Percentiles rank a stretch among this genome's conserved stretches.
Evolutionary conservation across 92 coral and sea anemone genomes (phyloP).

Genomic region (Heliopora coerulea): DNA sequence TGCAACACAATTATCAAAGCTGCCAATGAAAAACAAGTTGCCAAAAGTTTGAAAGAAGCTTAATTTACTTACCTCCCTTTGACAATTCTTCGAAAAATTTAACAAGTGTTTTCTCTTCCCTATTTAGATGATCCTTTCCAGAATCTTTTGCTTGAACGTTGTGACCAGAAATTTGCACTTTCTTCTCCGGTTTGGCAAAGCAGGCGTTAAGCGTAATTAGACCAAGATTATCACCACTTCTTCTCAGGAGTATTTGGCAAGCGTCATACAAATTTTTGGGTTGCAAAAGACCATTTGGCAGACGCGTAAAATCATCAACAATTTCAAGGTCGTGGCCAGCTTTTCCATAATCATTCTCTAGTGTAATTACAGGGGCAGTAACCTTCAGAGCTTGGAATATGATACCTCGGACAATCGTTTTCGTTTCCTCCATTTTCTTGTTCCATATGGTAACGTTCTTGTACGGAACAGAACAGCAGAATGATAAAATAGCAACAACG

Average conservation of each 20-base stretch:
- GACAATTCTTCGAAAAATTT: background rate
- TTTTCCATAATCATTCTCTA: constrained; percentile 5
- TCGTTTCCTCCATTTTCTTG: constrained; percentile 6
- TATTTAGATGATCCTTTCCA: background rate
- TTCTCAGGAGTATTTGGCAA: background rate
- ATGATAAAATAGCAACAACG: constrained; percentile 12
- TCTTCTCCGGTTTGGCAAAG: background rate
- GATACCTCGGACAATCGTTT: background rate
- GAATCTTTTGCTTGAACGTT: background rate
- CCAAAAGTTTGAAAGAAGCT: no score
- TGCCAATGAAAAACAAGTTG: no score
- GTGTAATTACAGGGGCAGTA: constrained; percentile 2
- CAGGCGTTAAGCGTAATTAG: background rate
- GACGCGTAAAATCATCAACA: constrained; percentile 11
- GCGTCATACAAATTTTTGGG: constrained; percentile 21
- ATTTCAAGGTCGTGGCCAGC: constrained; percentile 13
- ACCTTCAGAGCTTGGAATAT: constrained; percentile 4
- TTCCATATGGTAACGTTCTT: constrained; percentile 14
- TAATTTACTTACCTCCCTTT: constrained; percentile 10
- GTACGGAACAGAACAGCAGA: constrained; percentile 15
- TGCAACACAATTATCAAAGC: no score
- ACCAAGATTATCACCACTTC: constrained; percentile 2
- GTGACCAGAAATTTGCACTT: background rate
- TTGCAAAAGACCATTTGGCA: background rate
- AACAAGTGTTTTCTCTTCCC: background rate